Percentiles rank a stretch among this genome's conserved stretches.
Conservation (phyloP, 2,797 vertebrate genomes). For the Sebastes trivittatus region DNA sequence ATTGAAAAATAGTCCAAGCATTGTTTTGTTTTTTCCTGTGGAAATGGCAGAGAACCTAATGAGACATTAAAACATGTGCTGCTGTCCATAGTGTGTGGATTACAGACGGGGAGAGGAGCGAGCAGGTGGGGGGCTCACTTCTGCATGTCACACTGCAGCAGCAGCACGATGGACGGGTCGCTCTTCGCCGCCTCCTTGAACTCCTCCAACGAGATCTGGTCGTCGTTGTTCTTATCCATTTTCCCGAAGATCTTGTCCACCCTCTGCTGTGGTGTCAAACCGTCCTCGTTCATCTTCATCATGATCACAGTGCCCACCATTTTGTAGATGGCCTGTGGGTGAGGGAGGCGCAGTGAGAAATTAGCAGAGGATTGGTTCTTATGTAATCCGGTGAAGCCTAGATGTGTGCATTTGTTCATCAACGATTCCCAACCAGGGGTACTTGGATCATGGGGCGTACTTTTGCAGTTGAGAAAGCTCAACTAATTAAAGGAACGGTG, state of each 20-base stretch:
- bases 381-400: constrained; percentile 26
- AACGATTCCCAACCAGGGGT: neutral
- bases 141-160: constrained; percentile 98
- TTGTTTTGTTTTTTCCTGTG: constrained; percentile 82
- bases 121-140: constrained; percentile 83
- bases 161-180: constrained; percentile 96
- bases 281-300: constrained; percentile 99
- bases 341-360: constrained; percentile 43
- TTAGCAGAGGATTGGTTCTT: constrained; percentile 25
- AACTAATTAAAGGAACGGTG: too few species aligned
- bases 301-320: constrained; percentile 99
- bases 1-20: constrained; percentile 99
- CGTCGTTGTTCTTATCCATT: constrained; percentile 99
- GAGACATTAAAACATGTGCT: constrained; percentile 93
- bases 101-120: constrained; percentile 55
- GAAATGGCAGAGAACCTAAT: constrained; percentile 97
- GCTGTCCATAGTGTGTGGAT: constrained; percentile 88
- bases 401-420: constrained; percentile 7
- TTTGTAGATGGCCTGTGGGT: constrained; percentile 94
- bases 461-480: neutral
- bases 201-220: constrained; percentile 96
- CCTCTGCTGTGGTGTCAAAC: constrained; percentile 93
- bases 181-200: constrained; percentile 98
- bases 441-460: neutral
- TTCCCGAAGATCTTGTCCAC: constrained; percentile 99